These are phyloP conservation scores for Tetheella fluctuosa DNA, from an alignment of 2,888 invertebrate genomes.

Conservation along the genomic window DNA sequence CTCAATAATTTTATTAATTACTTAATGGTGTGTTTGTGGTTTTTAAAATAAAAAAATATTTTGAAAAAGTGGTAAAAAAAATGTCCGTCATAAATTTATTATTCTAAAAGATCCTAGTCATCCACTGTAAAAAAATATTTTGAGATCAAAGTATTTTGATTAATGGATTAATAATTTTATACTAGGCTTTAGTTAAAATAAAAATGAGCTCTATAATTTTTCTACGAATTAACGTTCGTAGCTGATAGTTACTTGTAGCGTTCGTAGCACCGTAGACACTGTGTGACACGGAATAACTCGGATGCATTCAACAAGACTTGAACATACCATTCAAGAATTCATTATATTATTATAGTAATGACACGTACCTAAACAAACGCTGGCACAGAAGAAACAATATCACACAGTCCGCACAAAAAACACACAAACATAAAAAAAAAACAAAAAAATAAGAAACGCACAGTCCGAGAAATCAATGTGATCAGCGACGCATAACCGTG, in stretches of 20 bases:
- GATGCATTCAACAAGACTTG: slow-evolving; percentile 16
- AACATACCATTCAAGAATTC: slow-evolving; percentile 11
- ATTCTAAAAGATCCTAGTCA: too few species aligned
- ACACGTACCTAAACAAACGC: slow-evolving; percentile 40
- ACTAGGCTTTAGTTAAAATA: neutral
- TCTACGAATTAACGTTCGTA: neutral
- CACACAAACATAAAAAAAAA: slow-evolving; percentile 57
- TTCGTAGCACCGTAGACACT: slow-evolving; percentile 3
- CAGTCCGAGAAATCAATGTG: slow-evolving; percentile 59
- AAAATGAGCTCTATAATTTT: slow-evolving; percentile 20
- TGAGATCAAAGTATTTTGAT: too few species aligned
- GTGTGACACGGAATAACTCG: neutral
- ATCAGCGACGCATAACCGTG: slow-evolving; percentile 54
- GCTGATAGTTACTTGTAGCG: neutral
- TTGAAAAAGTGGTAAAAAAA: too few species aligned
- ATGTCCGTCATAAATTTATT: too few species aligned
- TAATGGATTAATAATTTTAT: too few species aligned
- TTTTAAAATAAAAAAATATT: too few species aligned
- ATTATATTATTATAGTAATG: slow-evolving; percentile 16
- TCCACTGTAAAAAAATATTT: too few species aligned
- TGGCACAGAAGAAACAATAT: slow-evolving; percentile 22
- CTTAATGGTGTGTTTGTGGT: too few species aligned
- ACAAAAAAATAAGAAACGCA: slow-evolving; percentile 57
- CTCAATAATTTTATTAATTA: too few species aligned
- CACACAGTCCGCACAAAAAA: slow-evolving; percentile 40